Evolutionary conservation across 2,113 vertebrate genomes (phyloP), one percentile per base, ranked within the genome.

Genomic region (Camelus bactrianus): DNA sequence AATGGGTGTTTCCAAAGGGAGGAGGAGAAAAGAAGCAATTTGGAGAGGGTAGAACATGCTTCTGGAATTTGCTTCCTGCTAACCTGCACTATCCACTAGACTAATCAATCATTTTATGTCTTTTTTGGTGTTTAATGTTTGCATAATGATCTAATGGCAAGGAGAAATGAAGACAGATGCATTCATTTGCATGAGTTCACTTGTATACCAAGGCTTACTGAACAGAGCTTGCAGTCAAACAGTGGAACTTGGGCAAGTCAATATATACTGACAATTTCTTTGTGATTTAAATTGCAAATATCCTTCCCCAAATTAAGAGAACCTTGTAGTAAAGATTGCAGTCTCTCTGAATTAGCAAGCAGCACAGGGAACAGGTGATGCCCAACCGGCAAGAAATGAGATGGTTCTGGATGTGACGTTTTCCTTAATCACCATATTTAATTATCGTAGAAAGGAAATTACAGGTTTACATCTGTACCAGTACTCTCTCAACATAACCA

Each of bases 131-230:
- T 97, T 98, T 98, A 98, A 98, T 96, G 92, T 95, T 97, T 98
- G 82, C 95, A 97, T 96, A 98, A 98, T 96, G 96, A 98, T 96
- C 82, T 95, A 95, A 98, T 79, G 84, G 95, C 69, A 96, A 97
- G 96, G 92, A 98, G 91, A 95, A 97, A 98, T 97, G 95, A 97
- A 98, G 98, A 98, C 89, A 97, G 96, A 98, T 97, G 96, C 93
- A 92, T 97, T 98, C 69, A 97, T 98, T 98, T 98, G 89, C 97
- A 97, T 95, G 72, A 96, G 92, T 90, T 97, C 96, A 94, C 95
- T 96, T 97, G 95, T 17, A 92, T 2, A 98, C 96, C 93, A 95
- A 97, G 95, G 93, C 89, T 96, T 94, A 96, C 93, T 85, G 90
- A 97, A 96, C 26, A 96, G 97, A 97, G 95, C 89, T 79, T 82